Base-by-base conservation (phyloP, 2,888 invertebrate species). In the Anaspis maculata region DNA sequence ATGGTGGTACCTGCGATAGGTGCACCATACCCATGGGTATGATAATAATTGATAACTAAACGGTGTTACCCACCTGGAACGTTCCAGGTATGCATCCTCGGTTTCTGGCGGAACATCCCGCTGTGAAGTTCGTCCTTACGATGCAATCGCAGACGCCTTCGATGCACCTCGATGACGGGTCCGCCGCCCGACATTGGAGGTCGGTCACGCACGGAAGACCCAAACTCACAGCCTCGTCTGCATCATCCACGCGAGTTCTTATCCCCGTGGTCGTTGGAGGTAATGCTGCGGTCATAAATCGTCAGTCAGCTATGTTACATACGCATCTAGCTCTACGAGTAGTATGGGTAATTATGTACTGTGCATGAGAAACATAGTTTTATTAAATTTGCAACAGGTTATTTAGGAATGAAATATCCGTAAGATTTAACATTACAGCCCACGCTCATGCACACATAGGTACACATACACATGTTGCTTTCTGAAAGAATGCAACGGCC, bases 31-130 rank as follows among this genome's bases (percentile, higher is more conserved):
- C n/a, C n/a, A n/a, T n/a, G n/a, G n/a, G n/a, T n/a, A n/a, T n/a
- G n/a, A n/a, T n/a, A n/a, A n/a, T n/a, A n/a, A n/a, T n/a, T n/a
- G n/a, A n/a, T n/a, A n/a, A n/a, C n/a, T n/a, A n/a, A n/a, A n/a
- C n/a, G n/a, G n/a, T n/a, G n/a, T n/a, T n/a, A n/a, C n/a, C n/a
- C 42, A 81, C 80, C 69, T 86, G 86, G 62, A 90, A 91, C 10
- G 90, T 91, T 38, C 87, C 86, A 10, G 80, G 76, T 45, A 83
- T 75, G 59, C 91, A 91, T 25, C 89, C 90, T 32, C 79, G 76
- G 50, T 75, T 77, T 27, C 73, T 67, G 1, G 86, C 83, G 11
- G 79, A 76, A 62, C 90, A 89, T 10, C 71, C 67, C n/a, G n/a
- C n/a, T 10, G 69, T 70, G 26, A 77, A 69, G 42, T 77, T 77